Evolutionary conservation across 1,140 invertebrate species (phyloP).

Genomic region (Ditylenchus dipsaci): DNA sequence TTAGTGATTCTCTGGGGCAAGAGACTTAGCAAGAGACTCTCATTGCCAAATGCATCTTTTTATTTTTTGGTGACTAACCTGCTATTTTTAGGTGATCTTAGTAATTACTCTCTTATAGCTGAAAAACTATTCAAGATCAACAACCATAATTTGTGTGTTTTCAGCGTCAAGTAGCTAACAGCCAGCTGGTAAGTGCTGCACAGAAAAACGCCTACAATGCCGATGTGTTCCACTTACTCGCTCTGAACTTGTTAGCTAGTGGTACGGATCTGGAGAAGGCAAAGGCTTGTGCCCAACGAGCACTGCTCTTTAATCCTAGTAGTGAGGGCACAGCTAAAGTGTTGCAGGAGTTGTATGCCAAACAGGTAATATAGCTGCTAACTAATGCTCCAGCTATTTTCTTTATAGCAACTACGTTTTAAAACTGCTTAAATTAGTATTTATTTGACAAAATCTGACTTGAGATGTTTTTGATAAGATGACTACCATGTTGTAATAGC

Average conservation of each 20-base stretch:
- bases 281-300: conserved; percentile 29
- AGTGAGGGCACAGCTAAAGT: conserved; percentile 20
- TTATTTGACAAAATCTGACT: neutral
- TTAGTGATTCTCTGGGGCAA: no score
- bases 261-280: conserved; percentile 23
- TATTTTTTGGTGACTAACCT: no score
- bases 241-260: conserved; percentile 20
- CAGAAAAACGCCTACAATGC: conserved; percentile 14
- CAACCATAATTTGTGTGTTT: neutral
- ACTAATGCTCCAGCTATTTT: no score
- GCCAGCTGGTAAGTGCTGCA: conserved; percentile 28
- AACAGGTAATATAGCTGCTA: no score
- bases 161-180: conserved; percentile 23
- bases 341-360: conserved; percentile 8
- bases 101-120: no score
- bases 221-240: conserved; percentile 16
- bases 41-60: no score
- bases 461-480: neutral
- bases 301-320: conserved; percentile 10
- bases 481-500: no score
- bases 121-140: no score
- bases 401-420: no score
- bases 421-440: no score
- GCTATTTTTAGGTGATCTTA: no score
- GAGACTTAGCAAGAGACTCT: no score